Percentiles rank a stretch among this genome's conserved stretches.
These are phyloP conservation scores for Alethe castanea DNA, from an alignment of 2,113 vertebrate species.

Conservation along the genomic window DNA sequence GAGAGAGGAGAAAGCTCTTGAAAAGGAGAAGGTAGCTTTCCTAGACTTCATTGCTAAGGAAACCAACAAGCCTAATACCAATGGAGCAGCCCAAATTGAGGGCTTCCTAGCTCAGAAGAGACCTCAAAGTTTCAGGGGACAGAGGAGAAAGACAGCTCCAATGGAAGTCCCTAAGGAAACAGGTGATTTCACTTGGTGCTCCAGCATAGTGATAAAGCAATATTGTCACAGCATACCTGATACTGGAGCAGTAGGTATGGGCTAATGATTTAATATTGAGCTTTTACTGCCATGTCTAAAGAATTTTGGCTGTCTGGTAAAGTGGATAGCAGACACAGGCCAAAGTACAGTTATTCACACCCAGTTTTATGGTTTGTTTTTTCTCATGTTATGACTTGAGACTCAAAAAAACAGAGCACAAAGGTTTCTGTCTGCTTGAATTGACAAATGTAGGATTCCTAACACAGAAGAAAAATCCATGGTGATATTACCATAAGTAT, in stretches of 20 bases:
- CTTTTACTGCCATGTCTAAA: not conserved
- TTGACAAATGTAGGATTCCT: not conserved
- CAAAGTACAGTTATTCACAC: constrained; percentile 38
- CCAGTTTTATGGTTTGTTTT: constrained; percentile 40
- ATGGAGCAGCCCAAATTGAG: not conserved
- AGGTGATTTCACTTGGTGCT: not conserved
- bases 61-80: not conserved
- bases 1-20: not conserved
- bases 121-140: not conserved
- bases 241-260: not conserved
- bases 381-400: constrained; percentile 30
- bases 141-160: not conserved
- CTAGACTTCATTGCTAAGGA: not conserved
- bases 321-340: not conserved
- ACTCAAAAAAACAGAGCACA: not conserved
- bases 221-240: not conserved
- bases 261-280: not conserved
- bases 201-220: not conserved
- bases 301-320: constrained; percentile 39
- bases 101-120: not conserved
- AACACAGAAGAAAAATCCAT: not conserved
- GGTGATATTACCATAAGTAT: not conserved
- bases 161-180: not conserved
- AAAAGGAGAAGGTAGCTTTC: not conserved
- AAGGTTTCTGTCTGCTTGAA: not conserved